Conservation (phyloP, 1,140 invertebrate genomes). For the Trichonephila inaurata region DNA sequence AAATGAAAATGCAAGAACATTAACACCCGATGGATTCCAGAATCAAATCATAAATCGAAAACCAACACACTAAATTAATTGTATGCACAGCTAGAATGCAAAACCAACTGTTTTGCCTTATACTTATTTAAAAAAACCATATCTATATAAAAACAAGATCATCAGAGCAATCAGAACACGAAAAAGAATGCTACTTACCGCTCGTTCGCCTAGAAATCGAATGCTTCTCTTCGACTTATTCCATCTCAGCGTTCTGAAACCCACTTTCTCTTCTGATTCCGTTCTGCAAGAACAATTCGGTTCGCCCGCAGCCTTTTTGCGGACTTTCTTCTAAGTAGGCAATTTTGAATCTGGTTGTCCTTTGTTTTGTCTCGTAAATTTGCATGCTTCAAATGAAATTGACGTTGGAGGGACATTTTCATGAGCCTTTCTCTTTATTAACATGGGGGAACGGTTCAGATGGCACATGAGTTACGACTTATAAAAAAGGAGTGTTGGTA, state of each 20-base stretch:
- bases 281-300: neutral
- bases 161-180: neutral
- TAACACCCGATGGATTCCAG: too few relatives aligned
- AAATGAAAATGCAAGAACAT: too few relatives aligned
- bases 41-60: neutral
- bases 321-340: neutral
- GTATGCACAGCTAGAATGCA: neutral
- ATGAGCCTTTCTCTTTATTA: neutral
- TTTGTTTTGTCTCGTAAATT: slow-evolving; percentile 63
- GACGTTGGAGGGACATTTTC: neutral
- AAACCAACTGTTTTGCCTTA: neutral
- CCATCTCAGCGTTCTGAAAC: neutral
- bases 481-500: neutral
- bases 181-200: neutral
- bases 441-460: neutral
- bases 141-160: neutral
- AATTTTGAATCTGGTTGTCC: slow-evolving; percentile 29
- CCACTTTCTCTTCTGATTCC: neutral
- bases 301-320: neutral
- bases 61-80: neutral
- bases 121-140: neutral
- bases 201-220: neutral
- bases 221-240: neutral
- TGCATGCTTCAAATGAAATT: slow-evolving; percentile 43
- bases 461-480: neutral